phyloP scores from a whole-genome alignment of 2,113 vertebrate species.

The Leucopsar rothschildi region DNA sequence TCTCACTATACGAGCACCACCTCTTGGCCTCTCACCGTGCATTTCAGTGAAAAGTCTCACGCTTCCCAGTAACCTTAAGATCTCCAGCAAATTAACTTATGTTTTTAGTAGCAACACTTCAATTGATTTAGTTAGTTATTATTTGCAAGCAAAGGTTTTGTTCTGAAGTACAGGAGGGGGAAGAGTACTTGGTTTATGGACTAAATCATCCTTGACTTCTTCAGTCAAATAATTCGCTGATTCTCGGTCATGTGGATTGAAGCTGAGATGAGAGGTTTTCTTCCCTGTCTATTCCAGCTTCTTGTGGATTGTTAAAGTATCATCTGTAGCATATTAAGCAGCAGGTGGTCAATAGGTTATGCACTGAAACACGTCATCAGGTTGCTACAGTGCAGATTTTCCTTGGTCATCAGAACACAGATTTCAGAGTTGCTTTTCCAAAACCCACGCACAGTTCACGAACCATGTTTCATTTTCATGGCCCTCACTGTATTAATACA shows the following conservation, averaged over 20 bases:
- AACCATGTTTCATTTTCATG: neutral
- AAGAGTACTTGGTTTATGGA: neutral
- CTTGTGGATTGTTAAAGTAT: neutral
- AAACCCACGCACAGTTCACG: neutral
- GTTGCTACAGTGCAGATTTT: neutral
- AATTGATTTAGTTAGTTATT: neutral
- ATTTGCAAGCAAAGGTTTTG: neutral
- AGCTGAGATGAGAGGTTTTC: neutral
- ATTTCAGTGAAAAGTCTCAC: neutral
- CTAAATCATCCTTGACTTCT: neutral
- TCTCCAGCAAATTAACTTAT: neutral
- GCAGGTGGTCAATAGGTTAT: conserved; percentile 19
- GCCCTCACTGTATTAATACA: neutral
- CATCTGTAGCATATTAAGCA: conserved; percentile 15
- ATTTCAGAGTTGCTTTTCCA: neutral
- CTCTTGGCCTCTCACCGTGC: neutral
- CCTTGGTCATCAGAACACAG: neutral
- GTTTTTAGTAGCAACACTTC: neutral
- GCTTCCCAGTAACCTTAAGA: neutral
- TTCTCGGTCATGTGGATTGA: neutral
- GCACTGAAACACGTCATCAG: neutral
- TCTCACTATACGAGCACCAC: neutral
- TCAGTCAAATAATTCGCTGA: neutral
- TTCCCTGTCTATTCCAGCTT: neutral
- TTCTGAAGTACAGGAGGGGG: neutral